phyloP scores from a whole-genome alignment of 2,888 invertebrate species.

The Eupeodes latifasciatus region DNA sequence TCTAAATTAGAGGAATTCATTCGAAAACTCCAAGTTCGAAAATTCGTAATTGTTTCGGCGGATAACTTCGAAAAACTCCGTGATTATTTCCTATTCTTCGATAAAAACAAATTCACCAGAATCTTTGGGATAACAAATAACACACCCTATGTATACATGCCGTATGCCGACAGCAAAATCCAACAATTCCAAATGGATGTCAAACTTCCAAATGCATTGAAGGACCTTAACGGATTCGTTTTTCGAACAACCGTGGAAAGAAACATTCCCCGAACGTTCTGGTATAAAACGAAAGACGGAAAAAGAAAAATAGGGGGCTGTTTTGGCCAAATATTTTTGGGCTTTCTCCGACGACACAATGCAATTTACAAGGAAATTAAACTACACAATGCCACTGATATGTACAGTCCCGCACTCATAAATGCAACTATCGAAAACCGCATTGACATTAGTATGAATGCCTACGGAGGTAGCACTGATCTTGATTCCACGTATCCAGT shows the following conservation, averaged over 20 bases:
- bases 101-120: slow-evolving; percentile 30
- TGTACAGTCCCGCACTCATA: not conserved
- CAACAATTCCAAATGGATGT: not conserved
- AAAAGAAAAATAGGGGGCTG: slow-evolving; percentile 33
- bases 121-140: slow-evolving; percentile 40
- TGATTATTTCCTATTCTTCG: slow-evolving; percentile 15
- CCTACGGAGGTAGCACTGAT: not conserved
- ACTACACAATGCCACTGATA: slow-evolving; percentile 21
- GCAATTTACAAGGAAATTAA: slow-evolving; percentile 45
- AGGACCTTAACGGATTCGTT: slow-evolving; percentile 48
- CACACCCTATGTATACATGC: slow-evolving; percentile 4
- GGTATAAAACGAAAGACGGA: slow-evolving; percentile 22
- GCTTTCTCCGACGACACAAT: slow-evolving; percentile 44
- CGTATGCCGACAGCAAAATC: slow-evolving; percentile 25
- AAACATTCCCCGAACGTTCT: slow-evolving; percentile 40
- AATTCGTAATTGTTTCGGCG: slow-evolving; percentile 29
- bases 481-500: slow-evolving; percentile 48
- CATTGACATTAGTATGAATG: slow-evolving; percentile 63
- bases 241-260: slow-evolving; percentile 50
- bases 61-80: not conserved
- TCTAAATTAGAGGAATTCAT: not conserved
- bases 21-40: slow-evolving; percentile 1
- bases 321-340: slow-evolving; percentile 21
- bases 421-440: slow-evolving; percentile 22
- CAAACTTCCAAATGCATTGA: slow-evolving; percentile 30